These are phyloP conservation scores for Furcifer pardalis DNA, from an alignment of 2,797 vertebrate genomes.

Conservation along the genomic window DNA sequence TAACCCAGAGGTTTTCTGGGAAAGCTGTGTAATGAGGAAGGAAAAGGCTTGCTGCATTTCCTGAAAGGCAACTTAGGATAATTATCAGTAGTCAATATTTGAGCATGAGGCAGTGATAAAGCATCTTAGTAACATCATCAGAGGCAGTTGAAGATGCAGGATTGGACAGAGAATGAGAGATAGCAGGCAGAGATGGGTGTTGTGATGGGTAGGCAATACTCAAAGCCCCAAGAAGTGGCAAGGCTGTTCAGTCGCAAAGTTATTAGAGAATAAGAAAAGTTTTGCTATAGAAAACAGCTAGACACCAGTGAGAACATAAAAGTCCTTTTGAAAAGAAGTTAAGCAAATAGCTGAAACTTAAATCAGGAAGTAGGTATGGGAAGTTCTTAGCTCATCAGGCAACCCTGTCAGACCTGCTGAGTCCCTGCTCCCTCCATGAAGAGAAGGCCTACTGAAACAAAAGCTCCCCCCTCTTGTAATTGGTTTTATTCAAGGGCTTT, in stretches of 20 bases:
- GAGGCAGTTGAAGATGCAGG: neutral
- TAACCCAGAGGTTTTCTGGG: neutral
- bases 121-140: neutral
- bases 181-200: neutral
- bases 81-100: neutral
- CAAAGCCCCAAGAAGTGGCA: neutral
- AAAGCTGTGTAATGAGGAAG: neutral
- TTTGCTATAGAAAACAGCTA: neutral
- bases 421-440: neutral
- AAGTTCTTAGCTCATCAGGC: neutral
- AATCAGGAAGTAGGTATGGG: neutral
- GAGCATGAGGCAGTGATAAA: neutral
- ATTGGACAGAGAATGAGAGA: neutral
- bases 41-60: neutral
- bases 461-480: too few relatives aligned
- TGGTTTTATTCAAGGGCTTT: too few relatives aligned
- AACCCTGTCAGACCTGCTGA: neutral
- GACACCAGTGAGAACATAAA: neutral
- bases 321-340: neutral
- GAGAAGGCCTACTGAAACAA: neutral
- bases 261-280: neutral
- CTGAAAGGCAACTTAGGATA: neutral
- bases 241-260: neutral
- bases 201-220: neutral
- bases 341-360: neutral